phyloP scores from a whole-genome alignment of 2,113 vertebrate species.

The Panthera leo region DNA sequence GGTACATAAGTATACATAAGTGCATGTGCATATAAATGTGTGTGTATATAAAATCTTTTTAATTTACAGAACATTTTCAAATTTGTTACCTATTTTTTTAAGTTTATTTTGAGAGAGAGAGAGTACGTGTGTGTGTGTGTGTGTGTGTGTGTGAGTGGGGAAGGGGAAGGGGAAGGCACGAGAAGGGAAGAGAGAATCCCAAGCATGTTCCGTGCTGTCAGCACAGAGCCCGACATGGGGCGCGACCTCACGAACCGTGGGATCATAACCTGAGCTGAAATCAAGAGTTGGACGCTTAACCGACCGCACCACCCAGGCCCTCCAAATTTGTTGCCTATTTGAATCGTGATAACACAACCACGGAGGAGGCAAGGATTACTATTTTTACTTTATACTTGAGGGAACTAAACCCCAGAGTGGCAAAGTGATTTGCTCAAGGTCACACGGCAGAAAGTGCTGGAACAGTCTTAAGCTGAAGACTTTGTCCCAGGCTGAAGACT shows the following conservation, averaged over 20 bases:
- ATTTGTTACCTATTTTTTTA: not conserved
- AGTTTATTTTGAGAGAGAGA: too few relatives aligned
- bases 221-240: too few relatives aligned
- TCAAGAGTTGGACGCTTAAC: too few relatives aligned
- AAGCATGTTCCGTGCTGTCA: too few relatives aligned
- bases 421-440: not conserved
- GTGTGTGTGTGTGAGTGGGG: too few relatives aligned
- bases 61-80: not conserved
- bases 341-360: not conserved
- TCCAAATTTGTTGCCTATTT: not conserved
- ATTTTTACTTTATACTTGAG: not conserved
- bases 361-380: not conserved
- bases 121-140: too few relatives aligned
- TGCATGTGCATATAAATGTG: not conserved
- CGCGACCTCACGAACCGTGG: too few relatives aligned
- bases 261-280: too few relatives aligned
- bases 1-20: not conserved
- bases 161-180: too few relatives aligned
- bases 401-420: not conserved
- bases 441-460: not conserved
- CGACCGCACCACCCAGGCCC: too few relatives aligned
- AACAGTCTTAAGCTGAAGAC: not conserved
- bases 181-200: too few relatives aligned
- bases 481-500: not conserved
- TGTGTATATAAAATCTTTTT: not conserved